Evolutionary conservation across 1,140 invertebrate species (phyloP).

Genomic region (Neomicropteryx cornuta): DNA sequence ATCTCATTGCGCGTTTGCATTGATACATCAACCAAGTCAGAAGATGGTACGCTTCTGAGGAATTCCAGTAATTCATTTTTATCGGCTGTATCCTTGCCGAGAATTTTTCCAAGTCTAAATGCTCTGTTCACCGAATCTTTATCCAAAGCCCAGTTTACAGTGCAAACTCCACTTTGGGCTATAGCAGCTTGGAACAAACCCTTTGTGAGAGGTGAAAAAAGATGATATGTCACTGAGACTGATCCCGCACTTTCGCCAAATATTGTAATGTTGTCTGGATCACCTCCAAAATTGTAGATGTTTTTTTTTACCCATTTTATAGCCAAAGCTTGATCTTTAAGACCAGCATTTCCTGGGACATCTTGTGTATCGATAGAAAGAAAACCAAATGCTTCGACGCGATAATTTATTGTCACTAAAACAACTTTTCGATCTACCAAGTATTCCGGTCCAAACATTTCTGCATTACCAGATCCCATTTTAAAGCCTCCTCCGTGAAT

Average conservation of each 20-base stretch:
- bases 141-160: slow-evolving; percentile 10
- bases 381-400: slow-evolving; percentile 27
- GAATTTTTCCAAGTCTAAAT: slow-evolving; percentile 20
- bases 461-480: slow-evolving; percentile 39
- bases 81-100: slow-evolving; percentile 26
- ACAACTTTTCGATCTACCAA: slow-evolving; percentile 48
- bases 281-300: slow-evolving; percentile 53
- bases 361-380: slow-evolving; percentile 39
- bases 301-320: slow-evolving; percentile 50
- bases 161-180: slow-evolving; percentile 14
- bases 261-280: slow-evolving; percentile 46
- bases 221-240: slow-evolving; percentile 28
- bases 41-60: slow-evolving; percentile 28
- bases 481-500: slow-evolving; percentile 57
- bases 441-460: slow-evolving; percentile 45
- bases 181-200: slow-evolving; percentile 19
- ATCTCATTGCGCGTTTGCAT: slow-evolving; percentile 15
- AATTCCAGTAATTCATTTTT: slow-evolving; percentile 28
- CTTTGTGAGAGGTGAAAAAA: slow-evolving; percentile 24
- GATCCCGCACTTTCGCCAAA: slow-evolving; percentile 46
- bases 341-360: slow-evolving; percentile 54
- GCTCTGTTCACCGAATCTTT: slow-evolving; percentile 15
- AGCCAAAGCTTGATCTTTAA: slow-evolving; percentile 53
- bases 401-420: slow-evolving; percentile 45
- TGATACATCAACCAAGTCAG: slow-evolving; percentile 24